Base-by-base conservation (phyloP, 2,797 vertebrate genomes). In the Oophaga sylvatica region DNA sequence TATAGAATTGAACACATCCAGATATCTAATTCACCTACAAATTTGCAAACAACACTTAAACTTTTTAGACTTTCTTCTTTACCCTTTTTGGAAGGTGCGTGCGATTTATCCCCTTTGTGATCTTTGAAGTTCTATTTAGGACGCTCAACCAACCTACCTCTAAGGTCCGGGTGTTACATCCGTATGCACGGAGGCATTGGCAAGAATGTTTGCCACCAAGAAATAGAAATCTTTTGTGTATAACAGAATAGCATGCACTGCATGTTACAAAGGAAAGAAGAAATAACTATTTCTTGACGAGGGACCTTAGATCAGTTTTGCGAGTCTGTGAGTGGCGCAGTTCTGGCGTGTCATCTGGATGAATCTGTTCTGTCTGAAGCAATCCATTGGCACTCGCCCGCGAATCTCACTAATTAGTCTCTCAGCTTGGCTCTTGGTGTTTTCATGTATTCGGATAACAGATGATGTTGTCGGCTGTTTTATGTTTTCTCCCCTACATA, bases 391-490 rank as follows among this genome's bases (percentile, higher is more conserved):
- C 79, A 81, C 78, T 76, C 62, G 75, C 53, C 16, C 57, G 63
- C 62, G 22, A 68, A 76, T 26, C 79, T 81, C 84, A 13, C 6
- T 80, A 86, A 87, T 87, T 91, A 90, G 68, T 78, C 65, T 78
- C 26, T 83, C 78, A 87, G 85, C 89, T 81, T 83, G 83, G 63
- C 87, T 63, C 84, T 41, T 79, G n/a, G 26, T 86, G 68, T 82
- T 71, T 89, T 90, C 68, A 80, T 20, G 20, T 87, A 63, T 83
- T 19, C 15, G 92, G 67, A 2, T 86, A 57, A 83, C 80, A 89
- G 87, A 89, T 86, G 83, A 89, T 89, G 84, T 84, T 80, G 83
- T 68, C 7, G 90, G 73, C 56, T 89, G 41, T 41, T 83, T 84
- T 84, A 80, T 53, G 71, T 88, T 86, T 86, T 86, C 75, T 26